phyloP scores from a whole-genome alignment of 2,797 vertebrate genomes.

The Neosalanx taihuensis region DNA sequence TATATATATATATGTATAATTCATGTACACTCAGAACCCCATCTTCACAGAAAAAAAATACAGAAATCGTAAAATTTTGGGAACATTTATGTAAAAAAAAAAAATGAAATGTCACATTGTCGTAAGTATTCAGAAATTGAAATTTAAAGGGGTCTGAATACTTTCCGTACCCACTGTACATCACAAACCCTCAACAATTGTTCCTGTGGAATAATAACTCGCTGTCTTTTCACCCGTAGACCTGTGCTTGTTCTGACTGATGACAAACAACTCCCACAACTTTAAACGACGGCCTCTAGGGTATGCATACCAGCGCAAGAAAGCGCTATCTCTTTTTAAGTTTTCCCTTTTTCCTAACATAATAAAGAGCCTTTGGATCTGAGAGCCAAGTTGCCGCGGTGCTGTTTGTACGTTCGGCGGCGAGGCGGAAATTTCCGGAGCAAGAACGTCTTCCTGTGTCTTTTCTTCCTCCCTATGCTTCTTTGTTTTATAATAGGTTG shows the following conservation, averaged over 20 bases:
- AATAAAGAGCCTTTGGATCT: slow-evolving; percentile 31
- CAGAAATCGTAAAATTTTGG: too few relatives aligned
- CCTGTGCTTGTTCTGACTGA: slow-evolving; percentile 43
- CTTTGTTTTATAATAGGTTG: slow-evolving; percentile 36
- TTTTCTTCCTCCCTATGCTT: slow-evolving; percentile 6
- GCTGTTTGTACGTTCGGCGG: slow-evolving; percentile 47
- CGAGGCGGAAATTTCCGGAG: slow-evolving; percentile 22
- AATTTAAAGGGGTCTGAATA: too few relatives aligned
- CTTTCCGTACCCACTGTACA: too few relatives aligned
- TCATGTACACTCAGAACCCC: too few relatives aligned
- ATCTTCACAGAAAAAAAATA: too few relatives aligned
- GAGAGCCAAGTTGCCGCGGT: slow-evolving; percentile 52
- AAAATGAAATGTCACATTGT: too few relatives aligned
- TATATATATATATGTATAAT: too few relatives aligned
- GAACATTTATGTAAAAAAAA: too few relatives aligned
- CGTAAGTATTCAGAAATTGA: too few relatives aligned
- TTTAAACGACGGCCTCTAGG: slow-evolving; percentile 55
- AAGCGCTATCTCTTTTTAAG: slow-evolving; percentile 18
- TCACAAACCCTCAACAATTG: slow-evolving; percentile 36
- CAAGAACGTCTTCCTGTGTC: slow-evolving; percentile 4
- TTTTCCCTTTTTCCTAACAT: slow-evolving; percentile 11
- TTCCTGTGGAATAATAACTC: slow-evolving; percentile 40
- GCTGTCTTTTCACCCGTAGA: slow-evolving; percentile 40
- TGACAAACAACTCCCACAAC: slow-evolving; percentile 55
- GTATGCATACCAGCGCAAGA: slow-evolving; percentile 28